These are phyloP conservation scores for Willisornis vidua DNA, from an alignment of 2,113 vertebrate genomes.

Conservation along the genomic window DNA sequence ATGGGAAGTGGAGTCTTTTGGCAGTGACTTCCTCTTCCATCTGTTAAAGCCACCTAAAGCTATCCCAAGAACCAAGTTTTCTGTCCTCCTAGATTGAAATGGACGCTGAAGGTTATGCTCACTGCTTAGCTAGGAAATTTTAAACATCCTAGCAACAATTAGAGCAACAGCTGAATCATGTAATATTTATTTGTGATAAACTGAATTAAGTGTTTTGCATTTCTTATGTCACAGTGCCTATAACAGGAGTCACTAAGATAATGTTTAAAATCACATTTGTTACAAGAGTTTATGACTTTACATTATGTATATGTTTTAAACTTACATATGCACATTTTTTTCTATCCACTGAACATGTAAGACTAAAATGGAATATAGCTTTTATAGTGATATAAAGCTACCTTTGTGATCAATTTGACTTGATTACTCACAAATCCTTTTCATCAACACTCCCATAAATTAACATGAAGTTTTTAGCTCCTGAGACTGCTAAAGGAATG, in stretches of 20 bases:
- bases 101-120: not conserved
- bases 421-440: constrained; percentile 2
- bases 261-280: not conserved
- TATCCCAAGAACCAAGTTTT: not conserved
- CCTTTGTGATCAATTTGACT: not conserved
- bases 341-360: not conserved
- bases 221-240: not conserved
- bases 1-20: not conserved
- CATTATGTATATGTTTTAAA: not conserved
- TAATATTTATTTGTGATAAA: not conserved
- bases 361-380: not conserved
- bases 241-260: not conserved
- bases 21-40: not conserved
- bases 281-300: not conserved
- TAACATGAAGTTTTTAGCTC: not conserved
- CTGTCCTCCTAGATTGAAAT: not conserved
- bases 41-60: not conserved
- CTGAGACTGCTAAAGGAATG: not conserved
- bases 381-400: not conserved
- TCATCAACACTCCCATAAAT: not conserved
- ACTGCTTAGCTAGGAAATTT: not conserved
- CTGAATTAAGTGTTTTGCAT: not conserved
- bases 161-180: not conserved
- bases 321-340: not conserved
- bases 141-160: not conserved